phyloP scores from a whole-genome alignment of 37 sponge, comb jelly and placozoan species.

The Beroe forskalii region DNA sequence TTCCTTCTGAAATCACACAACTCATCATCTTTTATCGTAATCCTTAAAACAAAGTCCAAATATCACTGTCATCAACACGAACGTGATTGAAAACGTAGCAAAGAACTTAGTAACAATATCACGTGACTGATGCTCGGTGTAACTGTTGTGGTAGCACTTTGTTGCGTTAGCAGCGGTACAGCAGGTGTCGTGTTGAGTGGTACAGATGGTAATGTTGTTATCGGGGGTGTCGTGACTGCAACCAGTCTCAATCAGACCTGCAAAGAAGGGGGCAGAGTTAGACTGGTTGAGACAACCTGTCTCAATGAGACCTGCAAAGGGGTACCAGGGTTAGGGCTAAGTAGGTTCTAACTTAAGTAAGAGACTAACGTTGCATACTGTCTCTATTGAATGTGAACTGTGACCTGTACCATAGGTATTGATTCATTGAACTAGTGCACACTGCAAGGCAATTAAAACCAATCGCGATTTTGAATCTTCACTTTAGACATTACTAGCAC shows the following conservation, averaged over 20 bases:
- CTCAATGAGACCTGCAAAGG: no score
- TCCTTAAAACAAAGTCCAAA: neutral
- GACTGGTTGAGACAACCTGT: no score
- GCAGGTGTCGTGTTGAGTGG: neutral
- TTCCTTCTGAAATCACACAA: no score
- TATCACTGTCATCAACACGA: neutral
- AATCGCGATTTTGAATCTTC: no score
- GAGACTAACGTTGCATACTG: no score
- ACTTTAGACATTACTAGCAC: no score
- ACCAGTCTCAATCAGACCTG: slow-evolving; percentile 1
- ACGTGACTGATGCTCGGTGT: neutral
- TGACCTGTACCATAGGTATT: no score
- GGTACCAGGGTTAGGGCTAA: no score
- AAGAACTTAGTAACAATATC: neutral
- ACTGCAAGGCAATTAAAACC: no score
- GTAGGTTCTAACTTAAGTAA: no score
- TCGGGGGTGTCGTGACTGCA: neutral
- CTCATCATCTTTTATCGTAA: neutral
- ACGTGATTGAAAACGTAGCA: neutral
- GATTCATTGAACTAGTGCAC: no score
- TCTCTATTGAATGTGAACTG: no score
- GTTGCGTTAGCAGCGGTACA: neutral
- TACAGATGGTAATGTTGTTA: neutral
- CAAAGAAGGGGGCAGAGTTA: neutral
- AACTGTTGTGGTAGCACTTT: neutral